Base-by-base conservation (phyloP, 2,888 invertebrate species). In the Leptopterna dolabrata region DNA sequence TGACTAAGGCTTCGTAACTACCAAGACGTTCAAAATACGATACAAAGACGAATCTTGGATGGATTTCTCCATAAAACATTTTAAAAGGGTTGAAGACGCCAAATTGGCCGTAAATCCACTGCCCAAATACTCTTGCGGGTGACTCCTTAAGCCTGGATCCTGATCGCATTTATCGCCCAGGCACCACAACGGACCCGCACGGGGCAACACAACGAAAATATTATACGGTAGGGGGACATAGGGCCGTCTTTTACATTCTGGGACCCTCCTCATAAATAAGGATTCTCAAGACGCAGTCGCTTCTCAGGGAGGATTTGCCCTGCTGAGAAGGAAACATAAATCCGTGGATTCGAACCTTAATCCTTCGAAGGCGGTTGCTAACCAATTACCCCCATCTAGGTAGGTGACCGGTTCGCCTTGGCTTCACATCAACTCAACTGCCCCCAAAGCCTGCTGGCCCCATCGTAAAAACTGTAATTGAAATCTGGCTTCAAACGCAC, bases 321-420 rank as follows among this genome's bases (percentile, higher is more conserved):
- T 71, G 86, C 86, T 87, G 86, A 87, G 86, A 87, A 87, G 86
- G 86, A 87, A 87, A 80, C 86, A 87, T 87, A 87, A 87, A 87
- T 87, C 78, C 80, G 43, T 41, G 86, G 86, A 87, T 87, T 80
- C 45, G 70, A 87, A 80, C 41, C 45, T 36, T 87, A 87, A 78
- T 87, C 86, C 86, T 78, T n/a, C n/a, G 63, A 63, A 41, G 41
- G 70, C 63, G 29, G 47, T 73, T 85, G 83, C 76, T 45, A 73
- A 73, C 85, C 85, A 85, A 85, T 85, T 85, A 85, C 76, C 45
- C 47, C 73, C 83, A 71, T 83, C 55, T 36, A 85, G 73, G 45
- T 41, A 71, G 47, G 73, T 73, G 76, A 85, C 73, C 73, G 76
- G 85, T 85, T 85, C 85, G 9, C 85, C 85, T 85, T 76, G 85